Evolutionary conservation across 2,113 vertebrate genomes (phyloP).

Genomic region (Chloebia gouldiae): DNA sequence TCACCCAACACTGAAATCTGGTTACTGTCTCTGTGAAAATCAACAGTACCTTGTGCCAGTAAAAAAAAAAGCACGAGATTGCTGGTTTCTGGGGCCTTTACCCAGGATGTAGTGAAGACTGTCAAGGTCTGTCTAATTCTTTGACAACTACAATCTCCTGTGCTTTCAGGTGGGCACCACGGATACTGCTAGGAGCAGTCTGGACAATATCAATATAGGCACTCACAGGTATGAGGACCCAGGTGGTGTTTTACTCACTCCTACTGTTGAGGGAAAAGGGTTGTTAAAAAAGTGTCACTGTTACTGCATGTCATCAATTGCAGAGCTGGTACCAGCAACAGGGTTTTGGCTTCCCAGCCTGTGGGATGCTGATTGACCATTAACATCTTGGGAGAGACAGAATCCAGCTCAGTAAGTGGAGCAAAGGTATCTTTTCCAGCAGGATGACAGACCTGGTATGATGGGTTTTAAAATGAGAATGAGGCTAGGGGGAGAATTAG

Average conservation of each 20-base stretch:
- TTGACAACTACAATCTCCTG: background rate
- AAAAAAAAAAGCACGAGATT: background rate
- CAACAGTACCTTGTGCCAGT: background rate
- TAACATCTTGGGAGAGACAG: accelerated
- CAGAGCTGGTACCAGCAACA: background rate
- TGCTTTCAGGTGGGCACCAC: background rate
- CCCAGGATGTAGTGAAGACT: background rate
- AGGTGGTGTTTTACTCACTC: background rate
- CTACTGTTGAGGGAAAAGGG: accelerated
- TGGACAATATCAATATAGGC: background rate
- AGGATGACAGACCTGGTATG: background rate
- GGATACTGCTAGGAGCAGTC: background rate
- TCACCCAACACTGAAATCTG: background rate
- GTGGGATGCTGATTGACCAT: background rate
- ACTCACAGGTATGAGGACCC: background rate
- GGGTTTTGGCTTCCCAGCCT: background rate
- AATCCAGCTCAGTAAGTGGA: background rate
- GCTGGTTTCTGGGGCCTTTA: background rate
- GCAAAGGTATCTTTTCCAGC: background rate
- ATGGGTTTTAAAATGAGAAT: background rate
- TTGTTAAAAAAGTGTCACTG: background rate
- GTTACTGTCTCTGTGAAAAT: background rate
- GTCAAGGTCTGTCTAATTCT: background rate
- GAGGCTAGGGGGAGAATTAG: background rate
- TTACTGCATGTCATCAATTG: background rate